Evolutionary conservation across 2,888 invertebrate genomes (phyloP).

Genomic region (Latheticus oryzae): DNA sequence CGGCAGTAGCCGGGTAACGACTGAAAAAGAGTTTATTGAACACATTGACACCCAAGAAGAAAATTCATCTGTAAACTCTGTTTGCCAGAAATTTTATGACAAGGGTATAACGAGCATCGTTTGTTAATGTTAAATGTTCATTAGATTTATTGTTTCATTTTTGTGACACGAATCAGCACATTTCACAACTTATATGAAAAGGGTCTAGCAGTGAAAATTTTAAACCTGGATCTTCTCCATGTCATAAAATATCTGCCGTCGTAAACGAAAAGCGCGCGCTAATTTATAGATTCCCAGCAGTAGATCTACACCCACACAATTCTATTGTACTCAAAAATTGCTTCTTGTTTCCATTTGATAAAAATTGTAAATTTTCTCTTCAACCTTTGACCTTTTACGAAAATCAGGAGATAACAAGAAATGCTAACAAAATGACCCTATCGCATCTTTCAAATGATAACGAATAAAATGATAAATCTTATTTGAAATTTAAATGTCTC

Average conservation of each 20-base stretch:
- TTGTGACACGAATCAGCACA: slow-evolving; percentile 14
- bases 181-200: slow-evolving; percentile 18
- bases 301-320: slow-evolving; percentile 1
- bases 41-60: slow-evolving; percentile 32
- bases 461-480: slow-evolving; percentile 30
- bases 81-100: too few species aligned
- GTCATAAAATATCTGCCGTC: slow-evolving; percentile 14
- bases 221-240: slow-evolving; percentile 15
- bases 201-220: slow-evolving; percentile 24
- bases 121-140: slow-evolving; percentile 22
- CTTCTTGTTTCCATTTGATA: too few species aligned
- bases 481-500: slow-evolving; percentile 26
- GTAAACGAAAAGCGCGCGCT: slow-evolving; percentile 14
- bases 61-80: too few species aligned
- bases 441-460: slow-evolving; percentile 20
- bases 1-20: slow-evolving; percentile 19
- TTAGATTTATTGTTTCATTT: slow-evolving; percentile 13
- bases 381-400: too few species aligned
- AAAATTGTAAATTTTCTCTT: background rate
- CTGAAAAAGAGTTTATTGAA: slow-evolving; percentile 26
- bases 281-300: slow-evolving; percentile 19
- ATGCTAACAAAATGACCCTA: slow-evolving; percentile 26
- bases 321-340: background rate
- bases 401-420: slow-evolving; percentile 14
- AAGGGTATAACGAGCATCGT: slow-evolving; percentile 24